These are phyloP conservation scores for Aleiodes alternator DNA, from an alignment of 2,888 invertebrate genomes.

Conservation along the genomic window DNA sequence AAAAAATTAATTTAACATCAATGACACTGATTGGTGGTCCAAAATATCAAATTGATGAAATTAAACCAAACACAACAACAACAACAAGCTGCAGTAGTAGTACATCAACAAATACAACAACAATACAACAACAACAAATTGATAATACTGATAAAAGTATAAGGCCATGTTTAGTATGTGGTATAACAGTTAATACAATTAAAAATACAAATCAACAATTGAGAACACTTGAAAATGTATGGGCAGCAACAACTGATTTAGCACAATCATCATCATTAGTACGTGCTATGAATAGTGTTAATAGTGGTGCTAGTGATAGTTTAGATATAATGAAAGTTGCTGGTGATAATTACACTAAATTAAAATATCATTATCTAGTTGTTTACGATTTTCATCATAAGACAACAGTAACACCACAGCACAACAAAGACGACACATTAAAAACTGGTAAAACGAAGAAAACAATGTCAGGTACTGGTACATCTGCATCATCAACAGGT, in stretches of 20 bases:
- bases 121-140: slow-evolving; percentile 42
- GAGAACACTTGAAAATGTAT: slow-evolving; percentile 71
- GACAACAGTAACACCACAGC: slow-evolving; percentile 73
- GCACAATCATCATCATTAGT: slow-evolving; percentile 76
- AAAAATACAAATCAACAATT: slow-evolving; percentile 55
- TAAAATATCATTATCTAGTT: slow-evolving; percentile 77
- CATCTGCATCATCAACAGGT: slow-evolving; percentile 75
- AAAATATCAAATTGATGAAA: slow-evolving; percentile 51
- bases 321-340: slow-evolving; percentile 77
- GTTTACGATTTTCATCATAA: slow-evolving; percentile 85
- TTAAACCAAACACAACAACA: slow-evolving; percentile 51
- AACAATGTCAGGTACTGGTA: slow-evolving; percentile 76
- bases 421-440: slow-evolving; percentile 71
- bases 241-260: slow-evolving; percentile 70
- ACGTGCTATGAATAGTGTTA: slow-evolving; percentile 87
- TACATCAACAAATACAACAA: slow-evolving; percentile 53
- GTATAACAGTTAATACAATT: slow-evolving; percentile 71
- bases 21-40: slow-evolving; percentile 75
- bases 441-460: slow-evolving; percentile 75
- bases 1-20: slow-evolving; percentile 75
- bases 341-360: slow-evolving; percentile 68
- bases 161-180: slow-evolving; percentile 77
- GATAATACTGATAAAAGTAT: slow-evolving; percentile 63
- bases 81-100: slow-evolving; percentile 55
- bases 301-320: slow-evolving; percentile 78